Base-by-base conservation (phyloP, 2,888 invertebrate species). In the Muscina levida region DNA sequence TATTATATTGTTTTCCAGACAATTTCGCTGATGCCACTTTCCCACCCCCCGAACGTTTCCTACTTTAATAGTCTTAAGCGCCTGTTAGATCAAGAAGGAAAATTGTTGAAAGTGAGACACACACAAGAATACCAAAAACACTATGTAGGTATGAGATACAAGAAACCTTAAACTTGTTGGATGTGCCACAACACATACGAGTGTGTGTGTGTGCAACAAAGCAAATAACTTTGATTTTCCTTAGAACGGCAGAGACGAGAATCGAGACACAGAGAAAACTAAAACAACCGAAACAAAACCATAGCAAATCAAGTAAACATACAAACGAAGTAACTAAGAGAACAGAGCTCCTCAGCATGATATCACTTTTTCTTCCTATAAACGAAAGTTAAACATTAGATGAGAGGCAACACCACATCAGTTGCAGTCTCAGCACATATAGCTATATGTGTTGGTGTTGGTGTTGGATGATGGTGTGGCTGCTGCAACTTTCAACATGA, bases 301-400 rank as follows among this genome's bases (percentile, higher is more conserved):
- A 48, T 4, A 48, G 22, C 51, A 31, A 15, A 17, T 17, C 51
- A 44, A 46, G 8, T 8, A 31, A 31, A 31, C 31, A n/a, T n/a
- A n/a, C n/a, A n/a, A n/a, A n/a, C n/a, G n/a, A n/a, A n/a, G n/a
- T n/a, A n/a, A n/a, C 31, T 5, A 3, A 31, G 8, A 31, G 8
- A 31, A 31, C 31, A 31, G 31, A 31, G 31, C 31, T 31, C 3
- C 70, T 6, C 79, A 73, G 76, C 76, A 67, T 73, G 76, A 26
- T 31, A 77, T 80, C 80, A 80, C 80, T 80, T 80, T 80, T 80
- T 42, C 62, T 62, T 39, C 13, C 62, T 71, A 24, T 44, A 80
- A 77, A 77, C 56, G 76, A 76, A 80, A 79, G 72, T 72, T 72
- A 62, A 72, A 59, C 26, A 39, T 62, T 22, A 62, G 19, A 42